Base-by-base conservation (phyloP, 2,888 invertebrate genomes). In the Pediacus dermestoides region DNA sequence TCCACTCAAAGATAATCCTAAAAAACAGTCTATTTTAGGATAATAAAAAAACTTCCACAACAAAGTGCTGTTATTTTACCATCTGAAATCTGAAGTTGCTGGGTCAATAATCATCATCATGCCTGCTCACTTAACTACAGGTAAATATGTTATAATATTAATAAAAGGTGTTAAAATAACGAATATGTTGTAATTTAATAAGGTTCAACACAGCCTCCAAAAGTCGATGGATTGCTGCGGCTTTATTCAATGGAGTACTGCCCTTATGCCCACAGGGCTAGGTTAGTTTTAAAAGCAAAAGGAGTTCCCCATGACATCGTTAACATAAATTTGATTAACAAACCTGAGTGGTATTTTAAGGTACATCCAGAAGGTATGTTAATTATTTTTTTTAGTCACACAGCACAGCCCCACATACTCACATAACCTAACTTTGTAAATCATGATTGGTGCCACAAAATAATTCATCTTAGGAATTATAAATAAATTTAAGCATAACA, bases 161-260 rank as follows among this genome's bases (percentile, higher is more conserved):
- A 18, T 21, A 11, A 21, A 16, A 14, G 11, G n/a, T 16, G 9
- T 16, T 9, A 34, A 25, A 14, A 31, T 31, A 21, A 21, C 31
- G 4, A 11, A 10, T 4, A 3, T 2, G n/a, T 16, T 26, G 26
- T 25, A 34, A 44, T 32, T 32, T 31, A 59, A 65, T 18, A 60
- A 87, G 88, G 85, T 49, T 84, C 85, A 39, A 61, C 64, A 4
- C 70, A 78, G 30, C 88, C 88, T 1, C 71, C 76, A 7, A 70
- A 78, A 44, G 72, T 72, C 48, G 66, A 70, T 27, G 85, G 81
- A 0, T 78, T 82, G 57, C 64, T 86, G 27, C 79, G 87, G 2
- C 63, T 90, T 1, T 90, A 86, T 61, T 85, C 85, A 3, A 90
- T 89, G 88, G 76, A 87, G 53, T 89, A 85, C 67, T 90, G 90